phyloP scores from a whole-genome alignment of 1,140 invertebrate species.

The Anthonomus grandis region DNA sequence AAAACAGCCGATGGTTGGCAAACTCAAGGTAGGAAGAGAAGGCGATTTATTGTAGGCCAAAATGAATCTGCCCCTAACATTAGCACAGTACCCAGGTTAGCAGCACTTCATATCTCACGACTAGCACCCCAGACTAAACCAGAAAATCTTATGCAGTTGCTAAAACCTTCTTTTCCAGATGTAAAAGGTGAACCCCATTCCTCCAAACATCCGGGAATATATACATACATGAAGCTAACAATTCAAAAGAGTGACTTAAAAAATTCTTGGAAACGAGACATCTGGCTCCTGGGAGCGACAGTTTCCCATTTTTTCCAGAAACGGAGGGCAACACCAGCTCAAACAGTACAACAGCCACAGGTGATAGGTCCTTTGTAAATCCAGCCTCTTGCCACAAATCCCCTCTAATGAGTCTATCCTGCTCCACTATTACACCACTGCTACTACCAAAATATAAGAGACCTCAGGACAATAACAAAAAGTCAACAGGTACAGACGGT shows the following conservation, averaged over 20 bases:
- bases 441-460: too few species aligned
- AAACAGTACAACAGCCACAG: not conserved
- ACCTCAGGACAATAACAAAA: too few species aligned
- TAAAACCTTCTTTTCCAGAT: not conserved
- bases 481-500: too few species aligned
- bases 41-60: not conserved
- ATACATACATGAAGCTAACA: not conserved
- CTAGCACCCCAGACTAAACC: not conserved
- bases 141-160: not conserved
- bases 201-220: conserved; percentile 2
- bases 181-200: not conserved
- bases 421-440: too few species aligned
- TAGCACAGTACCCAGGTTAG: not conserved
- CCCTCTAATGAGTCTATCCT: too few species aligned
- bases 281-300: too few species aligned
- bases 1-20: not conserved
- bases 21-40: not conserved
- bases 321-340: not conserved
- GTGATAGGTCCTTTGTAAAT: too few species aligned
- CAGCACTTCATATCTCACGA: not conserved
- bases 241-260: not conserved
- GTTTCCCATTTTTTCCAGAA: not conserved
- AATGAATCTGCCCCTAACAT: not conserved
- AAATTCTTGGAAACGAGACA: not conserved
- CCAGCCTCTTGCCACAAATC: too few species aligned